Conservation (phyloP, 2,113 vertebrate species). For the Pluvialis apricaria region DNA sequence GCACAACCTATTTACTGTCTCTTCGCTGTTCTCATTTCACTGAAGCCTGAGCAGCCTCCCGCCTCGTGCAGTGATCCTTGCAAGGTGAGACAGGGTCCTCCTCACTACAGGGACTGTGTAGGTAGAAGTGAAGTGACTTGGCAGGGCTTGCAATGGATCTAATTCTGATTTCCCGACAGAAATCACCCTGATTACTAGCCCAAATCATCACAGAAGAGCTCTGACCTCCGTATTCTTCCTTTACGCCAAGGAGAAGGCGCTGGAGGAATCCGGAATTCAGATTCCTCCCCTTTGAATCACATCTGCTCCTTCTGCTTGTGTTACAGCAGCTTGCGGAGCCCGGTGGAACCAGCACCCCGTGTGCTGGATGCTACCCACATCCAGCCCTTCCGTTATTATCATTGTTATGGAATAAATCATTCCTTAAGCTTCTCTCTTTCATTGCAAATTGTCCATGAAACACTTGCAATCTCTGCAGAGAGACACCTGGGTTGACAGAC, state of each 20-base stretch:
- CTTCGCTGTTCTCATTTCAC: neutral
- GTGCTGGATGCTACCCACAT: constrained; percentile 18
- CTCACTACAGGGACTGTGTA: neutral
- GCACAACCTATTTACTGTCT: neutral
- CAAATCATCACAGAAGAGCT: neutral
- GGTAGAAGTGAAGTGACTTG: neutral
- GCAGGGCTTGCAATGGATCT: neutral
- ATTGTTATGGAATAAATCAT: constrained; percentile 21
- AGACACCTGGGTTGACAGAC: neutral
- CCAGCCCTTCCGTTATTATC: neutral
- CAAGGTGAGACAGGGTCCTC: neutral
- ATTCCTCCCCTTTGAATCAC: neutral
- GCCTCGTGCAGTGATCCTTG: neutral
- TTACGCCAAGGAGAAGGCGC: neutral
- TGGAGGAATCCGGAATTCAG: neutral
- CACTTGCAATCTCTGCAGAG: constrained; percentile 18
- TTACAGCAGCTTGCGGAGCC: neutral
- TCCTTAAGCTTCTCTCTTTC: constrained; percentile 44
- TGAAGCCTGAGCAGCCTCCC: neutral
- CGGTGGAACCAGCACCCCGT: neutral
- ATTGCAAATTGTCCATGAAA: constrained; percentile 56
- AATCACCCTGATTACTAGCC: neutral
- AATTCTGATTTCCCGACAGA: neutral
- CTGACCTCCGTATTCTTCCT: neutral
- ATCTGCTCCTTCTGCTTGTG: neutral